Conservation (phyloP, 2,797 vertebrate genomes). For the Pristis pectinata region DNA sequence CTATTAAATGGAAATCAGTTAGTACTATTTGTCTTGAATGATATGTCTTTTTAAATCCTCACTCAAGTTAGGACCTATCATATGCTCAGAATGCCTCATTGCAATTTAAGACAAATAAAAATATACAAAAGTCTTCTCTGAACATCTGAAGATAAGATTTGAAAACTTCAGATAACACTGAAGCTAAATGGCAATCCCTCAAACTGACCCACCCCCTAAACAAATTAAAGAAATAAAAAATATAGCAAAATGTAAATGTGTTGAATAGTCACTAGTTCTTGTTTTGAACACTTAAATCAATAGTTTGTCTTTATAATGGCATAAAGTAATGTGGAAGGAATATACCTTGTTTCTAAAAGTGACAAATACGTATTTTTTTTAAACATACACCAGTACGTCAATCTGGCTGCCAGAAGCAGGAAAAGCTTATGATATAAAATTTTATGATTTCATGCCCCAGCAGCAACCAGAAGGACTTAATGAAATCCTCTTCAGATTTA, state of each 20-base stretch:
- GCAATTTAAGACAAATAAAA: slow-evolving; percentile 13
- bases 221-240: neutral
- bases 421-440: slow-evolving; percentile 65
- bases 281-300: too few relatives aligned
- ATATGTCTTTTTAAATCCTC: slow-evolving; percentile 32
- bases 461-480: slow-evolving; percentile 67
- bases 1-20: slow-evolving; percentile 56
- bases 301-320: slow-evolving; percentile 10
- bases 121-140: slow-evolving; percentile 18
- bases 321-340: neutral
- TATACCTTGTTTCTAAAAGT: slow-evolving; percentile 47
- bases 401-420: slow-evolving; percentile 62
- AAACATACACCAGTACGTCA: slow-evolving; percentile 51
- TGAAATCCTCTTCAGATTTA: slow-evolving; percentile 68
- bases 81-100: neutral
- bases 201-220: neutral
- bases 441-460: slow-evolving; percentile 67
- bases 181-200: neutral
- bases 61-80: slow-evolving; percentile 11
- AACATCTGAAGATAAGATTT: neutral
- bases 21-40: slow-evolving; percentile 46
- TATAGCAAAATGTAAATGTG: neutral
- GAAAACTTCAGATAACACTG: neutral
- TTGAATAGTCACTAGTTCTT: too few relatives aligned
- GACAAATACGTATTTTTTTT: slow-evolving; percentile 33